These are phyloP conservation scores for Xanthia togata DNA, from an alignment of 2,888 invertebrate species.

Conservation along the genomic window DNA sequence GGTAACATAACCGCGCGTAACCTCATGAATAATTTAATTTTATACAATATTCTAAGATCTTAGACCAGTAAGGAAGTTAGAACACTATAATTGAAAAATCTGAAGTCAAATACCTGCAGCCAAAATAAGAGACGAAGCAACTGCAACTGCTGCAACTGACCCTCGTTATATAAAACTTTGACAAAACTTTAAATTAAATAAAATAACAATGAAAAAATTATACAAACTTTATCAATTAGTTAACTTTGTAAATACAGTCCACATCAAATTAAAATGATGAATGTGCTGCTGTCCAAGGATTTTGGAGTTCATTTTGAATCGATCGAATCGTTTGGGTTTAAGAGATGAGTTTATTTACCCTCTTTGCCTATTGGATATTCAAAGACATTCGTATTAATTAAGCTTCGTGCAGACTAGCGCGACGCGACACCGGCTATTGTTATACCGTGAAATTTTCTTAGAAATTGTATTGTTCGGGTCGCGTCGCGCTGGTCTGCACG, in stretches of 20 bases:
- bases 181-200: background rate
- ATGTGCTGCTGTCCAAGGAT: no score
- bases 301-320: no score
- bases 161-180: background rate
- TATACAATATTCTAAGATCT: background rate
- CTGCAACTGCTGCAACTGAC: background rate
- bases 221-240: background rate
- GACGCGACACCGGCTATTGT: no score
- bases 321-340: no score
- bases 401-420: no score
- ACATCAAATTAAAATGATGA: background rate
- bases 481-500: no score
- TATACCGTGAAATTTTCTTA: no score
- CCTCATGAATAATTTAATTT: constrained; percentile 36
- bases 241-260: background rate
- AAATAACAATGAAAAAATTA: background rate
- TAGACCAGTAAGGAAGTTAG: background rate
- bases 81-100: constrained; percentile 2
- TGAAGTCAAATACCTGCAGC: background rate
- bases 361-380: no score
- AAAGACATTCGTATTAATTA: no score
- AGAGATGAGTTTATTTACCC: no score
- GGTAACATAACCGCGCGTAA: background rate
- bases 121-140: background rate
- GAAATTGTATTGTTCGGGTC: no score